Evolutionary conservation across 2,113 vertebrate species (phyloP).

Genomic region (Fregata magnificens): DNA sequence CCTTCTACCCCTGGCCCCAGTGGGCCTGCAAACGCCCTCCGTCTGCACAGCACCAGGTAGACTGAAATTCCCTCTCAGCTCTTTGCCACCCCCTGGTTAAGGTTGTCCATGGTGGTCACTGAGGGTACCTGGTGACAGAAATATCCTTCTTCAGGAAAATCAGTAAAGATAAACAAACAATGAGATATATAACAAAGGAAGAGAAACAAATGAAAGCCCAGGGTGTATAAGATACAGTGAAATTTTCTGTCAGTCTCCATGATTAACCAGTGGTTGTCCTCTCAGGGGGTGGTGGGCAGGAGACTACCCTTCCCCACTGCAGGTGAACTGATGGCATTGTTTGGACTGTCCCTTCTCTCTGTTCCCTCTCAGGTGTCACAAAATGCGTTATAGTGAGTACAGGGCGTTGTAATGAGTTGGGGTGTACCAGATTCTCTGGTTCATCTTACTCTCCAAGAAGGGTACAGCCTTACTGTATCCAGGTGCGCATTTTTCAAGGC

Average conservation of each 20-base stretch:
- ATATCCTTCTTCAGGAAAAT: neutral
- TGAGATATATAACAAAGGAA: neutral
- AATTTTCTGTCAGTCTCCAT: neutral
- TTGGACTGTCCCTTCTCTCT: neutral
- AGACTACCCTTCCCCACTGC: neutral
- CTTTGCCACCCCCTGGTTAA: neutral
- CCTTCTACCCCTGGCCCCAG: rapidly evolving
- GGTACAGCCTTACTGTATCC: neutral
- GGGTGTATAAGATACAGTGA: neutral
- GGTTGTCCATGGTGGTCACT: neutral
- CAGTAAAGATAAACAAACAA: neutral
- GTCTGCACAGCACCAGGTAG: neutral
- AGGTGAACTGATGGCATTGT: rapidly evolving
- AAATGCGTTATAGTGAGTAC: rapidly evolving
- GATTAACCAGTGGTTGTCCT: neutral
- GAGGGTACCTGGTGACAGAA: neutral
- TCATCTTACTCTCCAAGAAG: neutral
- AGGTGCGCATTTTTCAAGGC: neutral
- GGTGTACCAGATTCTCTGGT: rapidly evolving
- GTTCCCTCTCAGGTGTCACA: neutral
- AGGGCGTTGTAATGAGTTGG: rapidly evolving
- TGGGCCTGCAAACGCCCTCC: rapidly evolving
- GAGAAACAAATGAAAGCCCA: neutral
- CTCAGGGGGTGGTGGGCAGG: neutral
- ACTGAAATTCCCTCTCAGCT: neutral